A percentile compares a stretch with the other conserved stretches of the same genome.
These are phyloP conservation scores for Clamator glandarius DNA, from an alignment of 2,797 vertebrate genomes.

Conservation along the genomic window DNA sequence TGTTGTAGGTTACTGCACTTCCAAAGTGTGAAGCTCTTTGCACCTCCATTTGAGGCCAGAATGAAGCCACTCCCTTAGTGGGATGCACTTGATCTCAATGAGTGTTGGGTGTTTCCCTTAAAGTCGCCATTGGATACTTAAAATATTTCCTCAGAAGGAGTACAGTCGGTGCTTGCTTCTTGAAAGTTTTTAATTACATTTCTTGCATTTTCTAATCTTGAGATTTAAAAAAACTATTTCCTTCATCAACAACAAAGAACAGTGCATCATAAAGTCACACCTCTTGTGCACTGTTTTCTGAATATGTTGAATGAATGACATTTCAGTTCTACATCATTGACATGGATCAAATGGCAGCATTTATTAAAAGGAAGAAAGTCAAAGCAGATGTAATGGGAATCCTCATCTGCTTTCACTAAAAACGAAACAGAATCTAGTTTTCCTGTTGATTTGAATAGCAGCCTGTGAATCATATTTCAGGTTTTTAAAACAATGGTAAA, in stretches of 20 bases:
- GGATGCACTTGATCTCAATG: background rate
- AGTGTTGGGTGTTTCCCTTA: background rate
- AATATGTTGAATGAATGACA: background rate
- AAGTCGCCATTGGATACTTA: background rate
- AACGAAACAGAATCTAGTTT: constrained; percentile 36
- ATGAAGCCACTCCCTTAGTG: background rate
- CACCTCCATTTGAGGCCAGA: background rate
- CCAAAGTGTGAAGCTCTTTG: background rate
- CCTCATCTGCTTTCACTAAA: constrained; percentile 61
- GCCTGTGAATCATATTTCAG: constrained; percentile 13
- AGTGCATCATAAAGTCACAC: background rate
- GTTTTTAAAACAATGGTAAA: background rate
- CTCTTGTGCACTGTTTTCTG: background rate
- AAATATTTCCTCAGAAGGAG: background rate
- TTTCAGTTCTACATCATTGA: constrained; percentile 8
- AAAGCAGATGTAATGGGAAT: constrained; percentile 55
- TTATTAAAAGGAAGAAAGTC: constrained; percentile 46
- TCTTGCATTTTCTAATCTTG: background rate
- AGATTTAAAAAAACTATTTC: background rate
- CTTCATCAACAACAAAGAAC: background rate
- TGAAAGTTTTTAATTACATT: background rate
- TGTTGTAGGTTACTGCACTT: background rate
- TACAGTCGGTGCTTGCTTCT: background rate
- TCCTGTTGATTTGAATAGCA: constrained; percentile 36
- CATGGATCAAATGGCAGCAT: constrained; percentile 32